phyloP scores from a whole-genome alignment of 2,113 vertebrate species.

The Catharus fuscescens region DNA sequence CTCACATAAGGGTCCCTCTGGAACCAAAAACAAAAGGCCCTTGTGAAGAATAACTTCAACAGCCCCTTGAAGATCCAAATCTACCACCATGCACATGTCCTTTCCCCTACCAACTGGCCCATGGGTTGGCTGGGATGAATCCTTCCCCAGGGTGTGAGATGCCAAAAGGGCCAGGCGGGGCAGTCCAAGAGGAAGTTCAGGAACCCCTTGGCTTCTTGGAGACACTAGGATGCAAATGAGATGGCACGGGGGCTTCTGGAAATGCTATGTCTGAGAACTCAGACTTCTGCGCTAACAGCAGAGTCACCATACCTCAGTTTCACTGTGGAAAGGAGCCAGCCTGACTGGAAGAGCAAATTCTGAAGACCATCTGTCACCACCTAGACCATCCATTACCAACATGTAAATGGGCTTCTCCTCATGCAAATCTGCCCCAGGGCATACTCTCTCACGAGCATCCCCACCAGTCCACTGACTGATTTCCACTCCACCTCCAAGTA shows the following conservation, averaged over 20 bases:
- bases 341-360: neutral
- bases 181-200: neutral
- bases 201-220: neutral
- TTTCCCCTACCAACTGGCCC: neutral
- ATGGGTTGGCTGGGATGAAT: neutral
- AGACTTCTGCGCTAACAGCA: neutral
- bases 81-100: neutral
- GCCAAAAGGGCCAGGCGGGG: neutral
- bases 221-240: neutral
- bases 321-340: neutral
- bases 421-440: neutral
- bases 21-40: neutral
- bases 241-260: rapidly evolving
- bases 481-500: neutral
- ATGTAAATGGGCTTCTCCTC: neutral
- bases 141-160: neutral
- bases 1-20: neutral
- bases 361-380: neutral
- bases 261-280: neutral
- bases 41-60: neutral
- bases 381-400: neutral
- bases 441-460: rapidly evolving
- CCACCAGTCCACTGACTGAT: neutral
- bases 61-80: neutral
- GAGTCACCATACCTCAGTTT: neutral